Evolutionary conservation across 1,140 invertebrate species (phyloP).

Genomic region (Drosophila sulfurigaster): DNA sequence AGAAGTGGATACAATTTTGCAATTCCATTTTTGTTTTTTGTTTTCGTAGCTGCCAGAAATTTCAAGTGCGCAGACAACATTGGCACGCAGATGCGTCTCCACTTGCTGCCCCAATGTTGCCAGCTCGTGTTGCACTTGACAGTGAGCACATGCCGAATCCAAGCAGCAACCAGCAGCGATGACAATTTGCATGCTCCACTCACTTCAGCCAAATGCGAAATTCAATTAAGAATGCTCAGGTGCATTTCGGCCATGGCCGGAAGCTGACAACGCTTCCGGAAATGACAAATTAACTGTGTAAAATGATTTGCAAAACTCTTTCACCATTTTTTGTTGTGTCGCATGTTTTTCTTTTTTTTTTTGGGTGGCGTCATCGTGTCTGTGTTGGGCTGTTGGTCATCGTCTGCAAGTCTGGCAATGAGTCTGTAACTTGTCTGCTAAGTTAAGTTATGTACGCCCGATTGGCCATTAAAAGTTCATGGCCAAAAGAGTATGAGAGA

Average conservation of each 20-base stretch:
- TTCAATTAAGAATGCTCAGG: constrained; percentile 76
- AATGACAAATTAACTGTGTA: constrained; percentile 76
- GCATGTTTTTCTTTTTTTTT: not conserved
- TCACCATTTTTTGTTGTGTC: not conserved
- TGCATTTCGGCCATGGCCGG: constrained; percentile 55
- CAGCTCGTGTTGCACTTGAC: constrained; percentile 40
- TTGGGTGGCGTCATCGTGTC: constrained; percentile 57
- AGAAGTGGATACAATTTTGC: constrained; percentile 3
- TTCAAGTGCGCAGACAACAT: constrained; percentile 72
- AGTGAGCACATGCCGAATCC: constrained; percentile 48
- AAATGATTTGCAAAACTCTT: constrained; percentile 48
- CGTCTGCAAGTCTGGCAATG: constrained; percentile 8
- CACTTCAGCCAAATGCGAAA: constrained; percentile 54
- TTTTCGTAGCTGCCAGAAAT: constrained; percentile 24
- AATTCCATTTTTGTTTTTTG: constrained; percentile 9
- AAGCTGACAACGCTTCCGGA: constrained; percentile 64
- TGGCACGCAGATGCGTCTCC: constrained; percentile 51
- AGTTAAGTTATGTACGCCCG: constrained; percentile 14
- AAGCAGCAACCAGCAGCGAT: not conserved
- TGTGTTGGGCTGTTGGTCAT: constrained; percentile 29
- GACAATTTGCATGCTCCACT: constrained; percentile 35
- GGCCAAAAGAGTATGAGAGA: constrained; percentile 17
- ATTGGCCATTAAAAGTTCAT: constrained; percentile 30
- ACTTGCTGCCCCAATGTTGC: constrained; percentile 22
- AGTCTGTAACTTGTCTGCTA: not conserved